A percentile compares a stretch with the other conserved stretches of the same genome.
phyloP scores from a whole-genome alignment of 2,797 vertebrate genomes.

The Epinephelus coioides region DNA sequence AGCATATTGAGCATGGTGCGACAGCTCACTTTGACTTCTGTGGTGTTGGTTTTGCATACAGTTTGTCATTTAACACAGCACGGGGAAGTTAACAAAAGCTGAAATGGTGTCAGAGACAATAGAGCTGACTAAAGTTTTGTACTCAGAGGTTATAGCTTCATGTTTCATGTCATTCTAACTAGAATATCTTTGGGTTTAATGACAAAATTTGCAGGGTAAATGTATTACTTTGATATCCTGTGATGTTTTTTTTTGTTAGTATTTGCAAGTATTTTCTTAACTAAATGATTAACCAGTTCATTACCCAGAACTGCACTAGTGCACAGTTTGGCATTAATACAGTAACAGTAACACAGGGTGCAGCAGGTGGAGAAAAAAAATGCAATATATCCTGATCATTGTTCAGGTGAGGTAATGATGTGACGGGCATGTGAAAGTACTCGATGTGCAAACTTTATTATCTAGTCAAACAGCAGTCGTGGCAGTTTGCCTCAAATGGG shows the following conservation, averaged over 20 bases:
- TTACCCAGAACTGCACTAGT: background rate
- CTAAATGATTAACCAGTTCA: background rate
- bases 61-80: conserved; percentile 10
- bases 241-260: background rate
- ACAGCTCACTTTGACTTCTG: background rate
- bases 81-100: conserved; percentile 24
- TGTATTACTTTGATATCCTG: background rate
- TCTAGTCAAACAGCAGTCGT: conserved; percentile 41
- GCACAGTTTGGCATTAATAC: background rate
- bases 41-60: conserved; percentile 19
- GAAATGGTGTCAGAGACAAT: background rate
- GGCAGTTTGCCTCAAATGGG: conserved; percentile 19
- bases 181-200: background rate
- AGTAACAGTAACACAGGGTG: background rate
- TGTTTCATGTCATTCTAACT: conserved; percentile 4
- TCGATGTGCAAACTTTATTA: conserved; percentile 36
- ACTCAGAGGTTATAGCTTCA: conserved; percentile 7
- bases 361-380: background rate
- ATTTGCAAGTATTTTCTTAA: background rate
- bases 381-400: conserved; percentile 12
- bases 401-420: conserved; percentile 13
- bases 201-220: background rate
- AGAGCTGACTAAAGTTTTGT: background rate
- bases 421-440: conserved; percentile 29
- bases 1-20: background rate